Conservation (phyloP, 2,888 invertebrate species). For the Erynnis tages region DNA sequence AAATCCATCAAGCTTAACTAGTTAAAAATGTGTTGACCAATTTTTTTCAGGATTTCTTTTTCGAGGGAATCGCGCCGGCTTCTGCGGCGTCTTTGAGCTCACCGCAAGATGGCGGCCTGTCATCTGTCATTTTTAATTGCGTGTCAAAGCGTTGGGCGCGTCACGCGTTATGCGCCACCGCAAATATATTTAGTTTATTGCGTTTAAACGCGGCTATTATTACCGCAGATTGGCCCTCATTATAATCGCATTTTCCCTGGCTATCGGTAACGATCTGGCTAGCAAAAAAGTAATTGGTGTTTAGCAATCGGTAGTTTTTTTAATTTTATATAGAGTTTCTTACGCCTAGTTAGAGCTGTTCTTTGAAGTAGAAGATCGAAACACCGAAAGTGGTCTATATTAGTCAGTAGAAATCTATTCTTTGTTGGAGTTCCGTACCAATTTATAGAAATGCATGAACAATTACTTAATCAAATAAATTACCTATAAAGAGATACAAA, state of each 20-base stretch:
- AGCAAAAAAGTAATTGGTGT: slow-evolving; percentile 12
- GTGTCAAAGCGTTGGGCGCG: slow-evolving; percentile 61
- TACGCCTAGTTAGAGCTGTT: too few relatives aligned
- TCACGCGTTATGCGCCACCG: slow-evolving; percentile 57
- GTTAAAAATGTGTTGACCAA: slow-evolving; percentile 60
- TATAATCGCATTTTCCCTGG: slow-evolving; percentile 56
- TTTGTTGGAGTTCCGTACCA: too few relatives aligned
- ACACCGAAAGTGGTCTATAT: not conserved
- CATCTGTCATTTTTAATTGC: slow-evolving; percentile 81
- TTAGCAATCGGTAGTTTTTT: not conserved
- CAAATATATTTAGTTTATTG: slow-evolving; percentile 77
- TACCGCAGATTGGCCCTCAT: slow-evolving; percentile 53
- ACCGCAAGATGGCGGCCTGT: slow-evolving; percentile 63
- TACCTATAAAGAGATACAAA: too few relatives aligned
- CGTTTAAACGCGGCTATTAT: slow-evolving; percentile 70
- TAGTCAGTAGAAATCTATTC: not conserved
- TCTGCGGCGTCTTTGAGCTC: slow-evolving; percentile 58
- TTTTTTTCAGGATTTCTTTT: slow-evolving; percentile 46
- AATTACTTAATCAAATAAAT: too few relatives aligned
- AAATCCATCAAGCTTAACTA: slow-evolving; percentile 56
- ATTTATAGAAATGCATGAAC: too few relatives aligned
- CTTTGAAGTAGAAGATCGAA: not conserved
- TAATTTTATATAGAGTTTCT: not conserved
- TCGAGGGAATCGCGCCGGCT: slow-evolving; percentile 34
- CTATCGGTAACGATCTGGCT: slow-evolving; percentile 31